Evolutionary conservation across 2,113 vertebrate species (phyloP).

Genomic region (Mus spicilegus): DNA sequence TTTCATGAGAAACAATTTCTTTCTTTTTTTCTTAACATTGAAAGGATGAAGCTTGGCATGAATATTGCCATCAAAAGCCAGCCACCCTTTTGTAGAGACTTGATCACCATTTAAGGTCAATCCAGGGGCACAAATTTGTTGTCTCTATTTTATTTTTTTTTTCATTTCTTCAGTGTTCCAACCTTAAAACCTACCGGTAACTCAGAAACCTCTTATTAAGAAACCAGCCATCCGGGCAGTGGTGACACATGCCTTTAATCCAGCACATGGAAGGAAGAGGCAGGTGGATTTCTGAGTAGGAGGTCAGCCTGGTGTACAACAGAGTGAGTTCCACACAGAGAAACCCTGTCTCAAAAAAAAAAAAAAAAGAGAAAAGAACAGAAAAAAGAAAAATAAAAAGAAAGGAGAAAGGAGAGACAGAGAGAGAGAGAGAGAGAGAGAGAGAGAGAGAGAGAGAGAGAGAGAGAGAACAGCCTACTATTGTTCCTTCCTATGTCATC

Average conservation of each 20-base stretch:
- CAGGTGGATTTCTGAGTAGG: no score
- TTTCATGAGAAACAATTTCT: conserved; percentile 38
- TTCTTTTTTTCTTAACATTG: not conserved
- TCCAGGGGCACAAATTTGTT: not conserved
- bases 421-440: no score
- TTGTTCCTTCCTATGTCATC: not conserved
- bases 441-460: no score
- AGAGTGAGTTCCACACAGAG: no score
- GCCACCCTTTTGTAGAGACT: not conserved
- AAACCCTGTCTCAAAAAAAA: no score
- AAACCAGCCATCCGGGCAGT: no score
- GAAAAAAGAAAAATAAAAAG: no score
- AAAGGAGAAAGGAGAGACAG: no score
- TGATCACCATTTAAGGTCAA: not conserved
- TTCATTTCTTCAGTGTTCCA: not conserved
- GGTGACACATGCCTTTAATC: no score
- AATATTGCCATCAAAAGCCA: not conserved
- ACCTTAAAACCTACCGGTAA: not conserved
- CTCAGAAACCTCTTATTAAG: not conserved
- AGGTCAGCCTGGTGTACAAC: no score
- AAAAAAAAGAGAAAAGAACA: no score
- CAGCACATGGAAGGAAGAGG: no score
- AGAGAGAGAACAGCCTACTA: not conserved
- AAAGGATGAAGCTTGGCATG: not conserved
- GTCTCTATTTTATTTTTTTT: not conserved